Evolutionary conservation across 2,888 invertebrate genomes (phyloP).

Genomic region (Lepetodrilus schrolli): DNA sequence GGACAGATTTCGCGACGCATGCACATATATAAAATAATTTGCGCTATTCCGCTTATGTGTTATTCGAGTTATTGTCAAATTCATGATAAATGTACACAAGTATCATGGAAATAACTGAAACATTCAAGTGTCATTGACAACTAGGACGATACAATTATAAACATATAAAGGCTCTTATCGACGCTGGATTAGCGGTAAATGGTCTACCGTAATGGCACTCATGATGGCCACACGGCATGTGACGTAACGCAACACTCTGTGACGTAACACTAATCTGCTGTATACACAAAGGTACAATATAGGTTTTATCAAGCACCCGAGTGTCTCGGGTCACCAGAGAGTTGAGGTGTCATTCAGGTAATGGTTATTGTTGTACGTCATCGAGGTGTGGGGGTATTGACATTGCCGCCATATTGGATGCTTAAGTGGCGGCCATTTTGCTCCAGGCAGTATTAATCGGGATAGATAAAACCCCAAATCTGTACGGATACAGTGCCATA

Average conservation of each 20-base stretch:
- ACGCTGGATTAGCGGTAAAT: neutral
- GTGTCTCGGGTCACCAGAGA: neutral
- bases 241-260: neutral
- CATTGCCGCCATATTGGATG: neutral
- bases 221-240: neutral
- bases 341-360: neutral
- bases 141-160: neutral
- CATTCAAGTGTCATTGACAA: no score
- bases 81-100: no score
- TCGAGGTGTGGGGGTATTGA: neutral
- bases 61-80: no score
- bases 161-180: neutral
- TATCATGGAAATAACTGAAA: no score
- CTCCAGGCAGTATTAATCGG: neutral
- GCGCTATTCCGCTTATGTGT: no score
- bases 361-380: neutral
- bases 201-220: neutral
- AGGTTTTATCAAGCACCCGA: neutral
- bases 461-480: neutral
- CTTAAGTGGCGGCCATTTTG: neutral
- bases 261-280: neutral
- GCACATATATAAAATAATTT: no score
- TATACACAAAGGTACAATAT: neutral
- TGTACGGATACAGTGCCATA: neutral
- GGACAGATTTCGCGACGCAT: no score